Evolutionary conservation across 2,113 vertebrate species (phyloP), one percentile per base, ranked within the genome.

Genomic region (Rynchops niger): DNA sequence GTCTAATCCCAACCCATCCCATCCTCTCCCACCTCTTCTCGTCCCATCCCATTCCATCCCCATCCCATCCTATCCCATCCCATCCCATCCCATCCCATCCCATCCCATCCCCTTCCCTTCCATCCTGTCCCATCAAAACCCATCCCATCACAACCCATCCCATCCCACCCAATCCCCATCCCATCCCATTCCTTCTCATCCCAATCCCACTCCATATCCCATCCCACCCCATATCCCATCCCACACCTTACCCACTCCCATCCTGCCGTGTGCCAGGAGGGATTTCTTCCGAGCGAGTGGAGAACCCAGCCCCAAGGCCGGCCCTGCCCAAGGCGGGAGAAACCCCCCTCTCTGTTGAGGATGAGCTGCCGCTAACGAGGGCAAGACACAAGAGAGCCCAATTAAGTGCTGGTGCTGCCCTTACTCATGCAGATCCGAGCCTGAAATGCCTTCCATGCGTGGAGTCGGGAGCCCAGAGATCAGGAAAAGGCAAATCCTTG

Each of bases 331-430:
- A 20, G 52, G 30, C 21, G 50, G 26, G 20, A 36, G 23, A 49
- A 21, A 12, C 11, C n/a, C 76, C 34, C 6, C 5, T 13, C 52
- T 58, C 32, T 13, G 2, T 8, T 12, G 26, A 49, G 22, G 10
- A 29, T 2, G 5, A 50, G 66, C 66, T 52, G 27, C n/a, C 12
- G 1, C 45, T n/a, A 38, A 52, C 0, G 3, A 83, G 29, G 56
- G 9, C 30, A 27, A 36, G 61, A 36, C 29, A 20, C 62, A 40
- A 8, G 0, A 1, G 36, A 79, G n/a, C 59, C 73, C 52, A 52
- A 0, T 34, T 11, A 25, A 55, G 14, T 4, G 8, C 36, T 86
- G 77, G 52, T 20, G 15, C 52, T 53, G 53, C 53, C 38, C 59
- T 73, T 36, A 0, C 29, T 40, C n/a, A 18, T 7, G 40, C 71